A percentile compares a stretch with the other conserved stretches of the same genome.
These are phyloP conservation scores for Ibycter americanus DNA, from an alignment of 2,797 vertebrate genomes.

Conservation along the genomic window DNA sequence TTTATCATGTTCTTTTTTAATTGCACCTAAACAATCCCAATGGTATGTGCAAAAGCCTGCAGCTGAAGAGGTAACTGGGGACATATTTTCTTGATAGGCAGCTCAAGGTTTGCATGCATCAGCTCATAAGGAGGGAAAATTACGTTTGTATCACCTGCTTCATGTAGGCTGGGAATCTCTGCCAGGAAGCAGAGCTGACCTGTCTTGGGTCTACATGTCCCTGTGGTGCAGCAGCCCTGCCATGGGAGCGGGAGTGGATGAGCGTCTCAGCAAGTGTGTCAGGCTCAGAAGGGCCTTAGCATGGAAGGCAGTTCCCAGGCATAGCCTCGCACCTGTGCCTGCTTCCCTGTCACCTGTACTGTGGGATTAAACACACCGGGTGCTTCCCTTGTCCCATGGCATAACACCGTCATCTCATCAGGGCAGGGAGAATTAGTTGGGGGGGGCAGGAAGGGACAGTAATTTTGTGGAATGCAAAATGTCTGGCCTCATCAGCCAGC, in stretches of 20 bases:
- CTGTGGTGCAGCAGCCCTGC: not conserved
- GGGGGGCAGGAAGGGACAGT: not conserved
- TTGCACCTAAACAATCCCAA: not conserved
- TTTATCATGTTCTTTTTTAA: not conserved
- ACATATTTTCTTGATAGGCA: not conserved
- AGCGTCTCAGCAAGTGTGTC: not conserved
- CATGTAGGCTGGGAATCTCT: not conserved
- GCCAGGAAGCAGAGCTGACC: not conserved
- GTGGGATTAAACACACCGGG: rapidly evolving
- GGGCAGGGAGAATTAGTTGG: not conserved
- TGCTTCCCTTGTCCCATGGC: not conserved
- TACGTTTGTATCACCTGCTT: not conserved
- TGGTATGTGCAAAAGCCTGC: not conserved
- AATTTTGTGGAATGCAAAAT: not conserved
- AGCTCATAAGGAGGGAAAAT: not conserved
- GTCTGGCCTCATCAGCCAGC: not conserved
- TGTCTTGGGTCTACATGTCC: rapidly evolving
- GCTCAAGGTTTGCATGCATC: not conserved
- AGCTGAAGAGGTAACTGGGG: not conserved
- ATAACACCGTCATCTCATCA: not conserved
- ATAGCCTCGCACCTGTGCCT: rapidly evolving
- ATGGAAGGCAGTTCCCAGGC: not conserved
- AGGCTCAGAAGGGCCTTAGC: not conserved
- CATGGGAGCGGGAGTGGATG: rapidly evolving
- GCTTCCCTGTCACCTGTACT: not conserved